Conservation (phyloP, 37 sponge, comb jelly and placozoan species). For the Theonella swinhoei region DNA sequence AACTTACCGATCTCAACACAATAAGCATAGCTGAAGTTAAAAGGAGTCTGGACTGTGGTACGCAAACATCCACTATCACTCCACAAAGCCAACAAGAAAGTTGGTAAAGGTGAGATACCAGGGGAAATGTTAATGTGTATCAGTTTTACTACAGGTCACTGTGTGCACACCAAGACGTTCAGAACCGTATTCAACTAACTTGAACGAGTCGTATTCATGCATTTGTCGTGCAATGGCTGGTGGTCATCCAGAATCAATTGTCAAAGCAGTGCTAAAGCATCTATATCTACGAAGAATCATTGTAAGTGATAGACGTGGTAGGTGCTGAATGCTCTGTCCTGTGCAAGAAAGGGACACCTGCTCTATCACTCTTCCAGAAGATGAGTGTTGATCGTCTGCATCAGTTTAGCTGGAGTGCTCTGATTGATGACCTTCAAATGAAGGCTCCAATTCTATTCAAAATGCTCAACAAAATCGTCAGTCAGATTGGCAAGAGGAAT, state of each 20-base stretch:
- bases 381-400: background rate
- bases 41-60: too few species aligned
- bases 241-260: background rate
- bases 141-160: too few species aligned
- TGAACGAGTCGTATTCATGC: too few species aligned
- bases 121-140: too few species aligned
- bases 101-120: too few species aligned
- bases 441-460: conserved; percentile 12
- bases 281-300: background rate
- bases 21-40: too few species aligned
- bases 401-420: background rate
- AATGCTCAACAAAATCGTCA: background rate
- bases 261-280: background rate
- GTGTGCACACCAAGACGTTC: too few species aligned
- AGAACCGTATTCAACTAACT: too few species aligned
- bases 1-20: too few species aligned
- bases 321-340: conserved; percentile 1
- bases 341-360: background rate
- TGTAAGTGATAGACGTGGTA: background rate
- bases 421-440: background rate
- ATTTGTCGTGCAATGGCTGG: conserved; percentile 6
- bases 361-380: background rate
- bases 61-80: too few species aligned
- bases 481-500: background rate
- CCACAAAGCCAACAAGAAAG: too few species aligned